A percentile compares a stretch with the other conserved stretches of the same genome.
Conservation (phyloP, 2,113 vertebrate genomes). For the Trogon surrucura region DNA sequence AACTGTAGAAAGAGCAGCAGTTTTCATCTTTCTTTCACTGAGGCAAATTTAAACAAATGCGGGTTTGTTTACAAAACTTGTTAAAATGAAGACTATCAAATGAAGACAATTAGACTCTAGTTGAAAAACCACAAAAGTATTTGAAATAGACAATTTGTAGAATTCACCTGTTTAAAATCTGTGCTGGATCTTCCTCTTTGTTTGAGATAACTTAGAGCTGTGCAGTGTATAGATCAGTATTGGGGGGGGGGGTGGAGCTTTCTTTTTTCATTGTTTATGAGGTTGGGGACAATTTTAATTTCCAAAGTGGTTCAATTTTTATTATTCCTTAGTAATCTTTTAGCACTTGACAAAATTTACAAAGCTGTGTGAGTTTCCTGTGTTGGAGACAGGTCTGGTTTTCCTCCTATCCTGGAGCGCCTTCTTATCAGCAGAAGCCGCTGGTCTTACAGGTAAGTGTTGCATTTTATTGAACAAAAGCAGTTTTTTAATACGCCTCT, state of each 20-base stretch:
- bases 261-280: neutral
- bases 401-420: slow-evolving; percentile 88
- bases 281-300: neutral
- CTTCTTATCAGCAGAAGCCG: slow-evolving; percentile 85
- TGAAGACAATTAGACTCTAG: neutral
- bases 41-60: neutral
- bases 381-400: slow-evolving; percentile 86
- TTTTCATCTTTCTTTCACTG: neutral
- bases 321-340: slow-evolving; percentile 77
- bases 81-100: neutral
- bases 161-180: neutral
- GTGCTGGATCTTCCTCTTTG: neutral
- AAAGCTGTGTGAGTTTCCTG: slow-evolving; percentile 81
- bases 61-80: neutral
- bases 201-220: neutral
- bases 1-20: neutral
- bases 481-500: neutral
- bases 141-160: neutral
- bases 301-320: neutral
- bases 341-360: slow-evolving; percentile 88
- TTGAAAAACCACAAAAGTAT: neutral
- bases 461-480: neutral
- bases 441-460: slow-evolving; percentile 83
- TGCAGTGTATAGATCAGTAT: neutral
- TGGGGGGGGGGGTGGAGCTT: neutral